Percentiles rank a stretch among this genome's conserved stretches.
Evolutionary conservation across 2,113 vertebrate genomes (phyloP).

Genomic region (Acrocephalus arundinaceus): DNA sequence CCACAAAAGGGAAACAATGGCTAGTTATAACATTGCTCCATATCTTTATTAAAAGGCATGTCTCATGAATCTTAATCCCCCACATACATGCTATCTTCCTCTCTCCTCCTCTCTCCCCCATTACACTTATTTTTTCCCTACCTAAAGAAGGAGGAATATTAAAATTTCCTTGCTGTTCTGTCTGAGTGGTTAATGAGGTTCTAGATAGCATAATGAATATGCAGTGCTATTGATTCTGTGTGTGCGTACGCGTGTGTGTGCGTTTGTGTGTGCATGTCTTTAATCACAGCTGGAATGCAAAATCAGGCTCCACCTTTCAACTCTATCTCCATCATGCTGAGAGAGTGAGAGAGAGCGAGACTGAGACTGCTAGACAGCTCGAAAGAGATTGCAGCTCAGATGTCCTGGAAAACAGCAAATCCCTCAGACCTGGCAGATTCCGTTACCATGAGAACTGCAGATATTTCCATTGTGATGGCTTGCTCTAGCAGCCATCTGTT

Average conservation of each 20-base stretch:
- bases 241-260: rapidly evolving
- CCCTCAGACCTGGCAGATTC: conserved; percentile 89
- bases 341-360: conserved; percentile 78
- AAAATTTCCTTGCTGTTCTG: conserved; percentile 62
- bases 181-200: conserved; percentile 77
- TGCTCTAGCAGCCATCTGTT: conserved; percentile 97
- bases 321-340: conserved; percentile 83
- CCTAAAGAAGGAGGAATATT: conserved; percentile 54
- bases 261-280: conserved; percentile 64
- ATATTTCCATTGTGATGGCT: conserved; percentile 91
- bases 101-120: conserved; percentile 11
- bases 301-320: conserved; percentile 83
- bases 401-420: conserved; percentile 90
- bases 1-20: conserved; percentile 73
- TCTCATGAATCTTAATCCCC: conserved; percentile 74
- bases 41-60: conserved; percentile 73
- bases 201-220: conserved; percentile 80
- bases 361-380: conserved; percentile 85
- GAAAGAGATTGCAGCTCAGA: conserved; percentile 86
- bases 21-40: conserved; percentile 69
- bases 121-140: conserved; percentile 1
- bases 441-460: conserved; percentile 93
- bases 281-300: conserved; percentile 86
- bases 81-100: conserved; percentile 1
- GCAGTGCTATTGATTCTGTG: conserved; percentile 58